phyloP scores from a whole-genome alignment of 2,797 vertebrate species.

The Poeciliopsis gracilis region DNA sequence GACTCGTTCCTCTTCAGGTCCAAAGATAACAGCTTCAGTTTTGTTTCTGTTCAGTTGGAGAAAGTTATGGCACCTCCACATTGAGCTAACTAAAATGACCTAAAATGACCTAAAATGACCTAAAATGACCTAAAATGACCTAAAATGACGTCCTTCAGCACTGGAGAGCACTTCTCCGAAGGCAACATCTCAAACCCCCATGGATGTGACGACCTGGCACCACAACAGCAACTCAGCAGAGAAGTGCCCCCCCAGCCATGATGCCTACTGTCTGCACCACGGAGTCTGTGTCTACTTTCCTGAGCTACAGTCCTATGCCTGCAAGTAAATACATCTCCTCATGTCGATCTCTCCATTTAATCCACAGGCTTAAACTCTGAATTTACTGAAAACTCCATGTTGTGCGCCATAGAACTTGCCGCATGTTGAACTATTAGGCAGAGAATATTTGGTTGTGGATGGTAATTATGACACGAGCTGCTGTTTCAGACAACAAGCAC shows the following conservation, averaged over 20 bases:
- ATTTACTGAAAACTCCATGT: constrained; percentile 2
- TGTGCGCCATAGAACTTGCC: neutral
- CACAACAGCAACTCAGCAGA: constrained; percentile 46
- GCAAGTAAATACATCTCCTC: constrained; percentile 86
- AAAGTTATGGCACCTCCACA: neutral
- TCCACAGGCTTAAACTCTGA: constrained; percentile 1
- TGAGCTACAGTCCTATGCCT: constrained; percentile 85
- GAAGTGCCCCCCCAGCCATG: constrained; percentile 83
- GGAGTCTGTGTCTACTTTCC: constrained; percentile 89
- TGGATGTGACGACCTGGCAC: constrained; percentile 53
- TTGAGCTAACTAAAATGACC: neutral
- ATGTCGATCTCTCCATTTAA: constrained; percentile 2
- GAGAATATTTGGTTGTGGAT: neutral
- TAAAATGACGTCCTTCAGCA: constrained; percentile 30
- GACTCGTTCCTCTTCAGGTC: no score
- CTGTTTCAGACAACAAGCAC: constrained; percentile 42
- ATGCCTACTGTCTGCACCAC: constrained; percentile 88
- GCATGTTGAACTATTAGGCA: no score
- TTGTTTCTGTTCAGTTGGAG: no score
- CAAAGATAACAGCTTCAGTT: no score
- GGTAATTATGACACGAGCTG: neutral
- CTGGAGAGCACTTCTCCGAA: constrained; percentile 27
- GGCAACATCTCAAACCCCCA: constrained; percentile 56
- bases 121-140: no score
- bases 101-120: neutral